A percentile compares a stretch with the other conserved stretches of the same genome.
phyloP scores from a whole-genome alignment of 2,797 vertebrate genomes.

The Acridotheres tristis region DNA sequence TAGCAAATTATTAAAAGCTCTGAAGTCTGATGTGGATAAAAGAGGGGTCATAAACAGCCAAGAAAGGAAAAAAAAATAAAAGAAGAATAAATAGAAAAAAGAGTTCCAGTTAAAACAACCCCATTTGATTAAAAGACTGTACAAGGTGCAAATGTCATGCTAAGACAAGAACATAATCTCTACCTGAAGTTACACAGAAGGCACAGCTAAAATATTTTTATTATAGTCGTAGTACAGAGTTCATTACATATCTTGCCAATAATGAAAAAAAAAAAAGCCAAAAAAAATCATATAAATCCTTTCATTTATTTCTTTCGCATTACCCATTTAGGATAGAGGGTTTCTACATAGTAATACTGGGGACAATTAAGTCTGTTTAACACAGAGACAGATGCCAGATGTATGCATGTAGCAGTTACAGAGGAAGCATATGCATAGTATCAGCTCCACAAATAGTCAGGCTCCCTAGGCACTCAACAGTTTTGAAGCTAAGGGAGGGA shows the following conservation, averaged over 20 bases:
- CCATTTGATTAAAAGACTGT: conserved; percentile 32
- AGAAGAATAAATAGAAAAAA: conserved; percentile 10
- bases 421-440: conserved; percentile 62
- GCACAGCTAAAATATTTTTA: conserved; percentile 18
- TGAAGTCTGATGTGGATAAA: conserved; percentile 30
- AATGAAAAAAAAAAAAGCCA: background rate
- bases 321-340: background rate
- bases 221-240: background rate
- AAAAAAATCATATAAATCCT: background rate
- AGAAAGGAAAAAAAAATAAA: background rate
- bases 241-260: background rate
- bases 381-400: conserved; percentile 59
- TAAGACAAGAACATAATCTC: background rate
- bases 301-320: background rate
- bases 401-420: conserved; percentile 54
- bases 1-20: conserved; percentile 30
- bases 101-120: conserved; percentile 28
- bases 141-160: background rate
- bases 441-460: conserved; percentile 64
- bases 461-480: conserved; percentile 53
- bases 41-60: conserved; percentile 23
- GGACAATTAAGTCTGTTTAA: conserved; percentile 65
- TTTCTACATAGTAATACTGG: background rate
- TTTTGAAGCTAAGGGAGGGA: conserved; percentile 69
- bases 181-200: conserved; percentile 40